These are phyloP conservation scores for Chaenogobius annularis DNA, from an alignment of 2,113 vertebrate genomes.

Conservation along the genomic window DNA sequence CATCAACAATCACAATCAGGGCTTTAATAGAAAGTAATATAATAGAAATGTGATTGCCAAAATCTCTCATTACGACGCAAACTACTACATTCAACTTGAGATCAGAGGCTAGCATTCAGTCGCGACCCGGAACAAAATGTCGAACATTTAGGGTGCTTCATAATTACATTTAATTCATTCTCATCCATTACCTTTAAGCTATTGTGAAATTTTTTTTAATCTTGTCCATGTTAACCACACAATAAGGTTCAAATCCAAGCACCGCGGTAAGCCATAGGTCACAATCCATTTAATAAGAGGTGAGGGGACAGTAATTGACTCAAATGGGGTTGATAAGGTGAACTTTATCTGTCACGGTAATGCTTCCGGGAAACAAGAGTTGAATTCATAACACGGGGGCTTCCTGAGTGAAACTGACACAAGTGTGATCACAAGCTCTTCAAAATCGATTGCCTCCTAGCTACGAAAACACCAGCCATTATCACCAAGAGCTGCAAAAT, in stretches of 20 bases:
- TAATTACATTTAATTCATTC: background rate
- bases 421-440: slow-evolving; percentile 27
- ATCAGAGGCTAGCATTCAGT: too few species aligned
- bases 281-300: slow-evolving; percentile 4
- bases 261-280: slow-evolving; percentile 10
- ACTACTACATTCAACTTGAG: background rate
- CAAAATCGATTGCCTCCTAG: slow-evolving; percentile 38
- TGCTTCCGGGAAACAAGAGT: background rate
- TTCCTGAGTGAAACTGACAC: slow-evolving; percentile 18
- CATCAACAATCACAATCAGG: too few species aligned
- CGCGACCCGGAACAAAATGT: too few species aligned
- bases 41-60: background rate
- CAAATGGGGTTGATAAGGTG: slow-evolving; percentile 34
- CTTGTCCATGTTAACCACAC: background rate
- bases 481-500: slow-evolving; percentile 23
- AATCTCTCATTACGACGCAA: background rate
- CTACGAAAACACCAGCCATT: slow-evolving; percentile 14
- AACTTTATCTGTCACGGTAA: background rate
- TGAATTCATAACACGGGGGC: background rate
- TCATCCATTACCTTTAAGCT: background rate
- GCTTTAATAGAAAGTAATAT: too few species aligned
- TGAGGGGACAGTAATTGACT: background rate
- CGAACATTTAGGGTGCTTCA: too few species aligned
- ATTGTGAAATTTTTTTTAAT: too few species aligned
- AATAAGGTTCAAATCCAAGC: background rate